These are phyloP conservation scores for zebrafish (Danio rerio) DNA, from an alignment of 2,113 vertebrate genomes.

Conservation along the genomic window GRCz12tu NC_133189.1:42480001-42480500, in stretches of 20 bases:
- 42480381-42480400: slow-evolving; percentile 84
- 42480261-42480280: slow-evolving; percentile 66
- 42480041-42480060: slow-evolving; percentile 10
- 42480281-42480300: slow-evolving; percentile 70
- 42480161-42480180: slow-evolving; percentile 14
- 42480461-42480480: slow-evolving; percentile 75
- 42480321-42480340: slow-evolving; percentile 90
- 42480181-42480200: slow-evolving; percentile 2
- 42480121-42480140: slow-evolving; percentile 18
- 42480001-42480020: slow-evolving; percentile 39
- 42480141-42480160: slow-evolving; percentile 3
- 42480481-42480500: slow-evolving; percentile 67
- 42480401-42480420: slow-evolving; percentile 54
- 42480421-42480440: slow-evolving; percentile 59
- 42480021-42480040: slow-evolving; percentile 26
- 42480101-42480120: slow-evolving; percentile 23
- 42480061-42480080: slow-evolving; percentile 29
- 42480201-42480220: slow-evolving; percentile 5
- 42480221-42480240: slow-evolving; percentile 3
- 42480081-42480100: slow-evolving; percentile 28
- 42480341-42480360: slow-evolving; percentile 93
- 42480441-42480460: slow-evolving; percentile 83
- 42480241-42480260: slow-evolving; percentile 59
- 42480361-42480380: slow-evolving; percentile 99
- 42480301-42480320: slow-evolving; percentile 86